Conservation (phyloP, 2,888 invertebrate species). For the Tanytarsus gracilentus region DNA sequence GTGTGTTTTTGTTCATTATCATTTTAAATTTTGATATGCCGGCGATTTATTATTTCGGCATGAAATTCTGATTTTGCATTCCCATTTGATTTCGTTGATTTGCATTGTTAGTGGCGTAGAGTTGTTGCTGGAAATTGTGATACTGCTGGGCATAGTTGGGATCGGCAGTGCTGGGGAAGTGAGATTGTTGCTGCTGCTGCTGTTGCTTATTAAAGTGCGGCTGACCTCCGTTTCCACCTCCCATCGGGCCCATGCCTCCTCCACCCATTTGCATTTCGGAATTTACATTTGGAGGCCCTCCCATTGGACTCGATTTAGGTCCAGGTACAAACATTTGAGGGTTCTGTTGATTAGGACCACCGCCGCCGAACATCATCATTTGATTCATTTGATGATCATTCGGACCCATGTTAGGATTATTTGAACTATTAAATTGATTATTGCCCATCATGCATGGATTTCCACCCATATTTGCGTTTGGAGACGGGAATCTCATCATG, state of each 20-base stretch:
- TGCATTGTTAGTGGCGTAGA: slow-evolving; percentile 63
- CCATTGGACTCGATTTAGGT: slow-evolving; percentile 50
- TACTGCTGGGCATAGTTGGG: slow-evolving; percentile 91
- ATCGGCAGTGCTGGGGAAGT: slow-evolving; percentile 77
- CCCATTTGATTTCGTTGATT: slow-evolving; percentile 37
- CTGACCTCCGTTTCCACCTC: slow-evolving; percentile 32
- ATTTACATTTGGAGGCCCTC: slow-evolving; percentile 41
- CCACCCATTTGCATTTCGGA: slow-evolving; percentile 31
- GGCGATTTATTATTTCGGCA: slow-evolving; percentile 24
- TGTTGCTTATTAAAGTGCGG: slow-evolving; percentile 38
- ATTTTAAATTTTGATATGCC: neutral
- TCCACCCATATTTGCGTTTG: slow-evolving; percentile 43
- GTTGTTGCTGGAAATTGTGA: slow-evolving; percentile 90
- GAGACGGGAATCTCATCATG: slow-evolving; percentile 37
- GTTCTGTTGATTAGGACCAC: slow-evolving; percentile 37
- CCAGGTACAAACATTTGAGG: slow-evolving; percentile 52
- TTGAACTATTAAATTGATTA: slow-evolving; percentile 36
- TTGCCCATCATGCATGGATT: slow-evolving; percentile 42
- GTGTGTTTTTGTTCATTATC: no score
- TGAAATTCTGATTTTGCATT: slow-evolving; percentile 22
- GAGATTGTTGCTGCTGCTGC: slow-evolving; percentile 54
- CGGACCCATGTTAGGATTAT: slow-evolving; percentile 32
- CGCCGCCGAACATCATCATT: slow-evolving; percentile 36
- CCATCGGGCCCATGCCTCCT: slow-evolving; percentile 33
- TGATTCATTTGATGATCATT: slow-evolving; percentile 30